phyloP scores from a whole-genome alignment of 2,888 invertebrate genomes.

The Urechis unicinctus region DNA sequence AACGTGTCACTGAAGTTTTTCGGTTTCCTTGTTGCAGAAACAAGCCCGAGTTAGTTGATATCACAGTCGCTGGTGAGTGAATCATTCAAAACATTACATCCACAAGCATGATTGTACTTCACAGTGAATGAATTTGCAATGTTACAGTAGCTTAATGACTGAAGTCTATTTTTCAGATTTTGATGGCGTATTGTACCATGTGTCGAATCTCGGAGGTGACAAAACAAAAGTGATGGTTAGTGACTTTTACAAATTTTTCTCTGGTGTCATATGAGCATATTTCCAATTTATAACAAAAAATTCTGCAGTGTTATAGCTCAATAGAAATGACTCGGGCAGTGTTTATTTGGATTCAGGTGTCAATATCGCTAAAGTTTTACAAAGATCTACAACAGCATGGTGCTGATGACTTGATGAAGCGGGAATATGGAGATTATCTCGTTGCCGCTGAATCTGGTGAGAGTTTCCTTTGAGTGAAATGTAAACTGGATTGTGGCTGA shows the following conservation, averaged over 20 bases:
- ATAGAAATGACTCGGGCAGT: no score
- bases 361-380: slow-evolving; percentile 97
- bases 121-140: no score
- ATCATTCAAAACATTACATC: neutral
- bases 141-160: no score
- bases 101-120: neutral
- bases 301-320: no score
- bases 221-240: slow-evolving; percentile 95
- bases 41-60: slow-evolving; percentile 92
- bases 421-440: slow-evolving; percentile 81
- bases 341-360: slow-evolving; percentile 88
- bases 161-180: slow-evolving; percentile 76
- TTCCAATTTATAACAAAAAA: neutral
- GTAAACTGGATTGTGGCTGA: no score
- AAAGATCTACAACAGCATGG: slow-evolving; percentile 97
- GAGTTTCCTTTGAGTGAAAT: no score
- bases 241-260: slow-evolving; percentile 23
- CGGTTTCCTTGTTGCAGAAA: slow-evolving; percentile 61
- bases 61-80: slow-evolving; percentile 53
- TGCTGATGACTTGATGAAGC: slow-evolving; percentile 89
- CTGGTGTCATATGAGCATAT: neutral
- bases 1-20: neutral
- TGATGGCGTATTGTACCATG: slow-evolving; percentile 96
- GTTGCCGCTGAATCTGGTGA: slow-evolving; percentile 83
- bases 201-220: slow-evolving; percentile 93